Evolutionary conservation across 1,140 invertebrate genomes (phyloP).

Genomic region (Drosophila gunungcola): DNA sequence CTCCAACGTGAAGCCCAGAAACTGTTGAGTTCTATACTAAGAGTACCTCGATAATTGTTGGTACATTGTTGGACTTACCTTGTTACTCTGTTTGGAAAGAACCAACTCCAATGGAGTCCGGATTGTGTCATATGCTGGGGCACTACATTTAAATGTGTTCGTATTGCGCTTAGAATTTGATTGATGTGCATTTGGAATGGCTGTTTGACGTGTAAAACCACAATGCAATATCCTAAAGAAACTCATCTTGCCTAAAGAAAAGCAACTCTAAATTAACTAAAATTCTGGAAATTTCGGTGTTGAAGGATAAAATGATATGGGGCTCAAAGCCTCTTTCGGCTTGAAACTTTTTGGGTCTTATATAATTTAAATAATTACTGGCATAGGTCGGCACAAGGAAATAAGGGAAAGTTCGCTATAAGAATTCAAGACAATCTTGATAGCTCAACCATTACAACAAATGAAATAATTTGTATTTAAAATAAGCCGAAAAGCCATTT

Average conservation of each 20-base stretch:
- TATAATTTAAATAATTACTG: too few relatives aligned
- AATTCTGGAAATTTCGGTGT: not conserved
- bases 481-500: not conserved
- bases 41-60: rapidly evolving
- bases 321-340: constrained; percentile 4
- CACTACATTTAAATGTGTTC: not conserved
- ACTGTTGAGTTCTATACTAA: constrained; percentile 13
- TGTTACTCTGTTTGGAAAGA: constrained; percentile 27
- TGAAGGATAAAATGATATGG: not conserved
- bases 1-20: constrained; percentile 27
- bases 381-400: too few relatives aligned
- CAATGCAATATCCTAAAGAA: constrained; percentile 1
- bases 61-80: constrained; percentile 9
- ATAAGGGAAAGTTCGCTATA: not conserved
- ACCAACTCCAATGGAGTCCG: not conserved
- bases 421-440: not conserved
- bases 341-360: not conserved
- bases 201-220: not conserved
- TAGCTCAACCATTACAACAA: not conserved
- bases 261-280: not conserved
- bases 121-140: not conserved
- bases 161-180: not conserved
- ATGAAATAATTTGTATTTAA: not conserved
- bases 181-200: not conserved
- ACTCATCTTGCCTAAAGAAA: constrained; percentile 2